phyloP scores from a whole-genome alignment of 2,113 vertebrate species.

The Agapornis roseicollis region DNA sequence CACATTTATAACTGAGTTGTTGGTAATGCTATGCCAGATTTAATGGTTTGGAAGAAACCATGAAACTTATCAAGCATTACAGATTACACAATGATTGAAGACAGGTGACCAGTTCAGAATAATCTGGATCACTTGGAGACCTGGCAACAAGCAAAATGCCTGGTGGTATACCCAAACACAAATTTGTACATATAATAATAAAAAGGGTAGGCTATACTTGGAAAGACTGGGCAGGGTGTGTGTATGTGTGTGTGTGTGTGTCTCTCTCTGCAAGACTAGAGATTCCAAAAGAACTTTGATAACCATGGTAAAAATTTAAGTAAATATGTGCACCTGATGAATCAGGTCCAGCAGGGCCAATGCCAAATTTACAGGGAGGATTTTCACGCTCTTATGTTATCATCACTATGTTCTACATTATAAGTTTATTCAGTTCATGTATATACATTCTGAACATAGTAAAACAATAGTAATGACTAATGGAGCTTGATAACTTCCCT shows the following conservation, averaged over 20 bases:
- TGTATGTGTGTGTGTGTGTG: no score
- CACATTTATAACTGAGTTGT: not conserved
- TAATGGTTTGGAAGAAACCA: not conserved
- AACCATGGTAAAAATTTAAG: not conserved
- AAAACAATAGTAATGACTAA: not conserved
- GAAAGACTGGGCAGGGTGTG: fast-evolving
- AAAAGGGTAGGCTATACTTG: not conserved
- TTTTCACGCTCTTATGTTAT: not conserved
- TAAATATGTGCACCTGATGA: not conserved
- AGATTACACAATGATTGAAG: not conserved
- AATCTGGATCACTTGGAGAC: not conserved
- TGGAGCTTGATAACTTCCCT: not conserved
- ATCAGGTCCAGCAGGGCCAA: not conserved
- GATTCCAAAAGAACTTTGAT: not conserved
- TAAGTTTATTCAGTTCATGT: not conserved
- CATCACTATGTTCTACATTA: not conserved
- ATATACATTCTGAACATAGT: not conserved
- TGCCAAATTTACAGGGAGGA: not conserved
- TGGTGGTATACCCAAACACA: not conserved
- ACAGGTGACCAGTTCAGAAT: not conserved
- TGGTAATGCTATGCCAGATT: not conserved
- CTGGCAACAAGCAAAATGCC: not conserved
- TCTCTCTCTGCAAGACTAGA: not conserved
- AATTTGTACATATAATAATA: not conserved
- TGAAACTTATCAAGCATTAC: not conserved